Conservation (phyloP, 2,888 invertebrate genomes). For the Lutraria lutraria region DNA sequence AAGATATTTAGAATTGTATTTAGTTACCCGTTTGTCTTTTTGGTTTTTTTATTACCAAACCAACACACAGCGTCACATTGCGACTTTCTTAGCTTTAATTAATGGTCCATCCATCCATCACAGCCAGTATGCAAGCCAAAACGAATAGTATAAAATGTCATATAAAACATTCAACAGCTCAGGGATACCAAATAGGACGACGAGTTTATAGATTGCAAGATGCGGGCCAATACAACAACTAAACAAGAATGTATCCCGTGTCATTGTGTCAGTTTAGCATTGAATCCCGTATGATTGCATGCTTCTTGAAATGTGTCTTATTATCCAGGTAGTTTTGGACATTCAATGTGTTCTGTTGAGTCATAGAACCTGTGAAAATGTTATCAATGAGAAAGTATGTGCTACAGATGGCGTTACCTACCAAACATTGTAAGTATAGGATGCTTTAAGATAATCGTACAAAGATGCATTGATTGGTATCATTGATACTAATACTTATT, state of each 20-base stretch:
- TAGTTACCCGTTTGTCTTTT: no score
- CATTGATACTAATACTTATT: background rate
- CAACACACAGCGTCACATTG: no score
- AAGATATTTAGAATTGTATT: background rate
- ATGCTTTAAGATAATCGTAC: background rate
- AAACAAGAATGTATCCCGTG: no score
- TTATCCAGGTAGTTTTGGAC: conserved; percentile 54
- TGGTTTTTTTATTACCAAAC: no score
- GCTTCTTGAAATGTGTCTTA: background rate
- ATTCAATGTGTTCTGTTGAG: conserved; percentile 48
- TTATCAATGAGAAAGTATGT: conserved; percentile 55
- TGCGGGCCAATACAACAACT: no score
- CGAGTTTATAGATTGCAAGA: no score
- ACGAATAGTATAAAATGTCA: no score
- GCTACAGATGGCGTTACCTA: conserved; percentile 60
- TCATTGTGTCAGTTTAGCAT: background rate
- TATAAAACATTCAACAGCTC: no score
- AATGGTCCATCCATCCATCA: background rate
- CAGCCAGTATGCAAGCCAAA: no score
- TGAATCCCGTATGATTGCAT: no score
- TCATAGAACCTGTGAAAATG: conserved; percentile 41
- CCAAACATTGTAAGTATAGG: conserved; percentile 35
- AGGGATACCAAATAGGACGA: no score
- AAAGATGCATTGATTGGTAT: background rate
- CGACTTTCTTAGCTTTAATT: no score